Conservation (phyloP, 1,140 invertebrate genomes). For the Ganaspis sp. region DNA sequence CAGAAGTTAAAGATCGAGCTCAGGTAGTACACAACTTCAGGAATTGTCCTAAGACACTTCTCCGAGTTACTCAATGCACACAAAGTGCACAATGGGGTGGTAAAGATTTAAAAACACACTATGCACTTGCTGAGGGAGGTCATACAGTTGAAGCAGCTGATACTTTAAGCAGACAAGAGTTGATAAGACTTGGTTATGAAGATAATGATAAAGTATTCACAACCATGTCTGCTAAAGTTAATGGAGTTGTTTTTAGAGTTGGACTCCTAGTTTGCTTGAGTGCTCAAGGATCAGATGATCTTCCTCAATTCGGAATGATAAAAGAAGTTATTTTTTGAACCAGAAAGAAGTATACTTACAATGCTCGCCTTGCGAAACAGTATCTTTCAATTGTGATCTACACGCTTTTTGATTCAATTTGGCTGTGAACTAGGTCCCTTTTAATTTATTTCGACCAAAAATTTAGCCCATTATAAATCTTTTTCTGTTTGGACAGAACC, state of each 20-base stretch:
- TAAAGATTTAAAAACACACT: neutral
- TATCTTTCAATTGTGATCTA: too few relatives aligned
- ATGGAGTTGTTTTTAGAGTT: neutral
- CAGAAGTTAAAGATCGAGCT: constrained; percentile 10
- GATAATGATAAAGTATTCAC: neutral
- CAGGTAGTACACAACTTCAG: neutral
- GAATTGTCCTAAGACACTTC: neutral
- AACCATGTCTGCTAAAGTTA: neutral
- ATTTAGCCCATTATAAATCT: neutral
- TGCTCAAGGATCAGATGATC: neutral
- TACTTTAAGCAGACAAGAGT: neutral
- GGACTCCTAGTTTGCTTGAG: neutral
- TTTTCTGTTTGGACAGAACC: neutral
- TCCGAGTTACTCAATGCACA: neutral
- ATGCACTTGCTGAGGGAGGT: neutral
- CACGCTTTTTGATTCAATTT: too few relatives aligned
- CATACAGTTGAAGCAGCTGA: neutral
- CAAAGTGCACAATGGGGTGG: neutral
- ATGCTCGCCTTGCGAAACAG: neutral
- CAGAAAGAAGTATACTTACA: neutral
- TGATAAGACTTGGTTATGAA: neutral
- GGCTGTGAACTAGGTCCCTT: neutral
- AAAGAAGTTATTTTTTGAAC: neutral
- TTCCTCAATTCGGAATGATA: neutral
- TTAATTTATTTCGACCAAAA: neutral